Conservation (phyloP, 2,797 vertebrate genomes). For the Phataginus tricuspis region DNA sequence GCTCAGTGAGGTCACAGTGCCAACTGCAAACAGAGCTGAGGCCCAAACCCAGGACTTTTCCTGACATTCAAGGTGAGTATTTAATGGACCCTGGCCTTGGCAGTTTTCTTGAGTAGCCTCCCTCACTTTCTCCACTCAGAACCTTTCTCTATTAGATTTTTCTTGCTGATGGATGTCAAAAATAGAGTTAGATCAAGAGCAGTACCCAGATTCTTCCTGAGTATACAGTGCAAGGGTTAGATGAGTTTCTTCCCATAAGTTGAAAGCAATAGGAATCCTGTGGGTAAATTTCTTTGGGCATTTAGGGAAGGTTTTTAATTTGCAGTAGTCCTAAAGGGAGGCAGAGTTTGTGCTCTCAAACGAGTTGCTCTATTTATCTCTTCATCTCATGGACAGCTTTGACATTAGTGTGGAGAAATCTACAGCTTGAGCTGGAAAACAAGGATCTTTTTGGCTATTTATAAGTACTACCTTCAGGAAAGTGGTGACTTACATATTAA, state of each 20-base stretch:
- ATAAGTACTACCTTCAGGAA: not conserved
- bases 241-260: not conserved
- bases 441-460: not conserved
- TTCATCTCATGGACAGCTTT: not conserved
- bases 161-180: not conserved
- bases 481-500: not conserved
- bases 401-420: not conserved
- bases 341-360: not conserved
- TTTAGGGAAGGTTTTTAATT: not conserved
- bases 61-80: not conserved
- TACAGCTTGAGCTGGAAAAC: not conserved
- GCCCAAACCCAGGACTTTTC: not conserved
- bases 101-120: not conserved
- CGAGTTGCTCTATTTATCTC: not conserved
- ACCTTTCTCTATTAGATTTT: not conserved
- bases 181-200: not conserved
- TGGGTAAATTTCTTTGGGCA: not conserved
- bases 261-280: not conserved
- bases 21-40: not conserved
- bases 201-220: not conserved
- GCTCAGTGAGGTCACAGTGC: not conserved
- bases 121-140: not conserved
- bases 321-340: not conserved
- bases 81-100: not conserved
- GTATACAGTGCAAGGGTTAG: not conserved